Evolutionary conservation across 2,888 invertebrate genomes (phyloP).

Genomic region (Tetrapedia diversipes): DNA sequence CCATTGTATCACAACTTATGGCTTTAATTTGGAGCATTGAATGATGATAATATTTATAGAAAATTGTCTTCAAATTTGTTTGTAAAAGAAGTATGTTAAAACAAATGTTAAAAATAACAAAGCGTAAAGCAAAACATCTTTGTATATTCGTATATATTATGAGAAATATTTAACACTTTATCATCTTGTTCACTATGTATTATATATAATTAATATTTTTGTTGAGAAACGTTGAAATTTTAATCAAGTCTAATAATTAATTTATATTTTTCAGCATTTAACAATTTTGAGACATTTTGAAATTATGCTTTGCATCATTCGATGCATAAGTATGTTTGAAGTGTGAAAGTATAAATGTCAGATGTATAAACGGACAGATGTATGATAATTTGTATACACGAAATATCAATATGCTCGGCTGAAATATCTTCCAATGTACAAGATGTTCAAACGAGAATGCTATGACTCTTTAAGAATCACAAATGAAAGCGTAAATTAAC

Average conservation of each 20-base stretch:
- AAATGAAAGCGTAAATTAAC: slow-evolving; percentile 50
- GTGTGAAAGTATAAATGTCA: slow-evolving; percentile 63
- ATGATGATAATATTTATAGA: slow-evolving; percentile 58
- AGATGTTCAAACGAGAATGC: slow-evolving; percentile 66
- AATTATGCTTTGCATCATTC: slow-evolving; percentile 62
- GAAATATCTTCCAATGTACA: slow-evolving; percentile 71
- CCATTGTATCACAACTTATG: slow-evolving; percentile 50
- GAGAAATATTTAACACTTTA: slow-evolving; percentile 33
- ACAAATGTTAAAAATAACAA: slow-evolving; percentile 59
- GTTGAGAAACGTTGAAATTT: slow-evolving; percentile 12
- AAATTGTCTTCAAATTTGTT: slow-evolving; percentile 59
- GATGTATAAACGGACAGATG: slow-evolving; percentile 47
- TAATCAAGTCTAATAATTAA: slow-evolving; percentile 28
- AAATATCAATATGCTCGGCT: slow-evolving; percentile 70
- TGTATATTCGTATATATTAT: slow-evolving; percentile 32
- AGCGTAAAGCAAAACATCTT: slow-evolving; percentile 55
- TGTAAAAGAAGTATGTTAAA: slow-evolving; percentile 64
- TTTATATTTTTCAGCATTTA: slow-evolving; percentile 61
- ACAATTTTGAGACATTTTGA: slow-evolving; percentile 58
- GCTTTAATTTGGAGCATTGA: slow-evolving; percentile 60
- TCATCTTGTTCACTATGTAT: slow-evolving; percentile 28
- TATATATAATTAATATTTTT: slow-evolving; percentile 25
- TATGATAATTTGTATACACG: slow-evolving; percentile 60
- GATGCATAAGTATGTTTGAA: slow-evolving; percentile 59
- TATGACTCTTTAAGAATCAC: slow-evolving; percentile 57